Evolutionary conservation across 2,797 vertebrate genomes (phyloP).

Genomic region (Hydrophis major): DNA sequence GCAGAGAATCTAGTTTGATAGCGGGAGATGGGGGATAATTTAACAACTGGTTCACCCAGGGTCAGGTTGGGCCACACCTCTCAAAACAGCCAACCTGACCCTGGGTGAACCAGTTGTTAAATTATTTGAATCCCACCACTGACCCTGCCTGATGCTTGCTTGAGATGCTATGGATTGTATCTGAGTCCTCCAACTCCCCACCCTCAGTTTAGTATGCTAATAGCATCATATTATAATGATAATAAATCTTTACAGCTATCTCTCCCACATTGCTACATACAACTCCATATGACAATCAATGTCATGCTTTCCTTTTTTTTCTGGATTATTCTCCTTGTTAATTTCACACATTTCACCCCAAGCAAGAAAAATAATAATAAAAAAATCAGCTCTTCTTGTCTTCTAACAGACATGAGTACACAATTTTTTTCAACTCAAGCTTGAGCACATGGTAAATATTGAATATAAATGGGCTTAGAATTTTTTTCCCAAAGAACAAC

Average conservation of each 20-base stretch:
- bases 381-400: slow-evolving; percentile 23
- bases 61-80: too few species aligned
- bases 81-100: too few species aligned
- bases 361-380: slow-evolving; percentile 29
- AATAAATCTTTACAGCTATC: slow-evolving; percentile 42
- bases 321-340: slow-evolving; percentile 44
- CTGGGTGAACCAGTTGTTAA: too few species aligned
- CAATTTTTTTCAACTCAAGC: slow-evolving; percentile 18
- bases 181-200: slow-evolving; percentile 2
- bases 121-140: too few species aligned
- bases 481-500: slow-evolving; percentile 10
- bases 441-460: slow-evolving; percentile 13
- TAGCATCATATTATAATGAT: slow-evolving; percentile 32
- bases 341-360: slow-evolving; percentile 46
- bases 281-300: slow-evolving; percentile 54
- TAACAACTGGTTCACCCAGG: too few species aligned
- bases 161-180: background rate
- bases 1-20: too few species aligned
- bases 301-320: slow-evolving; percentile 48
- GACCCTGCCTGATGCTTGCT: background rate
- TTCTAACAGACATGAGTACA: slow-evolving; percentile 35
- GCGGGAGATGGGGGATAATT: too few species aligned
- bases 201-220: background rate
- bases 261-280: slow-evolving; percentile 47
- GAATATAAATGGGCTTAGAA: slow-evolving; percentile 37